Evolutionary conservation across 2,797 vertebrate genomes (phyloP).

Genomic region (Gadopsis marmoratus): DNA sequence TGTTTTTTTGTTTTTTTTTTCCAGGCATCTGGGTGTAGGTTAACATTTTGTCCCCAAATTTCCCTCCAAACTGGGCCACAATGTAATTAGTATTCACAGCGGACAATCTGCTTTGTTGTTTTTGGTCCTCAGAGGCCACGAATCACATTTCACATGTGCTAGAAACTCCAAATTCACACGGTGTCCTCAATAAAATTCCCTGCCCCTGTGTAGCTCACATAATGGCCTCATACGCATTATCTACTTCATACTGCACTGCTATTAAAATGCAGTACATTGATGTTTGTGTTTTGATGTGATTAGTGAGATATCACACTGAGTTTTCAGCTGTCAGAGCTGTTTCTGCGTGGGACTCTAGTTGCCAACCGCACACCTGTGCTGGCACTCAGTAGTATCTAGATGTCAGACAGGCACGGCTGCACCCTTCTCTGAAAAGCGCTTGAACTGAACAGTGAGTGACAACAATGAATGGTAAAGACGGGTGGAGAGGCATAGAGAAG

Average conservation of each 20-base stretch:
- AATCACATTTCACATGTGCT: conserved; percentile 39
- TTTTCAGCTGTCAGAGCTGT: conserved; percentile 58
- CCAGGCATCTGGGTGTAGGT: conserved; percentile 35
- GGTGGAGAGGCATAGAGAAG: conserved; percentile 19
- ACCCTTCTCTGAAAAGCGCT: conserved; percentile 35
- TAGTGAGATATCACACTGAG: conserved; percentile 46
- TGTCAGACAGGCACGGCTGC: conserved; percentile 61
- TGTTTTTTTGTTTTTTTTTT: conserved; percentile 28
- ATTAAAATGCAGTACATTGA: conserved; percentile 18
- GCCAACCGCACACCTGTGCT: conserved; percentile 64
- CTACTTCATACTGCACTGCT: neutral
- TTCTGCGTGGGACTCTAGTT: conserved; percentile 39
- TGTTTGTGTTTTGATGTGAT: conserved; percentile 45
- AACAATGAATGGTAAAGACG: conserved; percentile 57
- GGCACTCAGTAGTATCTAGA: conserved; percentile 24
- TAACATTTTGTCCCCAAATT: conserved; percentile 42
- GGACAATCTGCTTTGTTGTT: conserved; percentile 34
- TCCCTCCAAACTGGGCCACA: conserved; percentile 43
- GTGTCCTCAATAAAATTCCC: conserved; percentile 7
- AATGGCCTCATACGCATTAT: neutral
- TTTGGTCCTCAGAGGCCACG: conserved; percentile 31
- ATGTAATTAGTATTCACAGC: conserved; percentile 59
- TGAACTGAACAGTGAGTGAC: conserved; percentile 48
- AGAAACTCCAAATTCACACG: conserved; percentile 30
- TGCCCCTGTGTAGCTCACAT: neutral